A percentile compares a stretch with the other conserved stretches of the same genome.
These are phyloP conservation scores for Platycercus adscitus DNA, from an alignment of 2,113 vertebrate genomes.

Conservation along the genomic window DNA sequence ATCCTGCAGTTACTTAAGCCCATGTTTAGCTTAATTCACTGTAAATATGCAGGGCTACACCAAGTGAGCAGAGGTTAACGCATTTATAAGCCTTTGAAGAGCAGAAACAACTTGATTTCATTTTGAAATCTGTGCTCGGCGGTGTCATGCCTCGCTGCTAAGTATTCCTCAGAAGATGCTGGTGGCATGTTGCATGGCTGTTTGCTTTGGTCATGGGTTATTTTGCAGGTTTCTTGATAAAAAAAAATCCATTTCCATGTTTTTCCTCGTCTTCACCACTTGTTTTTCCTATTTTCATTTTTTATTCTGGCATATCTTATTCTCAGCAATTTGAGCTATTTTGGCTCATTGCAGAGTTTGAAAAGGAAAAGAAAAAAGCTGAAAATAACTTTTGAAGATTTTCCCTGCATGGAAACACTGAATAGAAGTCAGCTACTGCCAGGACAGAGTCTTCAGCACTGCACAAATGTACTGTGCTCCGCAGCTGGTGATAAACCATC, in stretches of 20 bases:
- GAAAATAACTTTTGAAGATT: neutral
- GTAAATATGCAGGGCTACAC: neutral
- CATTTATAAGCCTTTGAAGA: constrained; percentile 32
- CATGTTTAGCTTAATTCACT: neutral
- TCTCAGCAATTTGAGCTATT: neutral
- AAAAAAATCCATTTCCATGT: neutral
- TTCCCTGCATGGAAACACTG: neutral
- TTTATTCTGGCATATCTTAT: neutral
- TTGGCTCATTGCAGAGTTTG: neutral
- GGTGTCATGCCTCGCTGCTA: neutral
- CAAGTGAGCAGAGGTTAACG: neutral
- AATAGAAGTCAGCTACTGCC: neutral
- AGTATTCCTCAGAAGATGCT: constrained; percentile 5
- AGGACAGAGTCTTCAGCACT: neutral
- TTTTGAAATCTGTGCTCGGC: neutral
- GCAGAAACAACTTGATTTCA: neutral
- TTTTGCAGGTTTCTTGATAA: neutral
- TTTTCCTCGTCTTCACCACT: neutral
- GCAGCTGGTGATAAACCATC: neutral
- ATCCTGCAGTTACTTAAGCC: neutral
- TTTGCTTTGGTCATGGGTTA: constrained; percentile 6
- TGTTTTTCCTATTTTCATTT: neutral
- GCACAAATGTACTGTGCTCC: accelerated
- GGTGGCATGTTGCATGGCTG: neutral
- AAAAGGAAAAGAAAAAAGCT: neutral